Evolutionary conservation across 2,888 invertebrate species (phyloP).

Genomic region (Papilio protenor): DNA sequence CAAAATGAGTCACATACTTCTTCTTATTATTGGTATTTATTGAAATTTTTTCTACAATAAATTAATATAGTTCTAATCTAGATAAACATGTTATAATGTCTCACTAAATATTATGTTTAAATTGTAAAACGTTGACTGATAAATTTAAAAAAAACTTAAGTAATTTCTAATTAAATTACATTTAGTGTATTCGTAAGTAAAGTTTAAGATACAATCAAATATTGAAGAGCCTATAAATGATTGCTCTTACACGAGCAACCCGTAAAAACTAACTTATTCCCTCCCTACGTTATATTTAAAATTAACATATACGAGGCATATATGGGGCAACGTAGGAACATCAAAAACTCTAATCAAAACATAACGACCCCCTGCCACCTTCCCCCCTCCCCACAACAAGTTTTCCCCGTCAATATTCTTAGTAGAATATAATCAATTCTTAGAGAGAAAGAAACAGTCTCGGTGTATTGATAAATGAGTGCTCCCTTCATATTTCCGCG

Average conservation of each 20-base stretch:
- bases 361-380: slow-evolving; percentile 57
- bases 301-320: slow-evolving; percentile 39
- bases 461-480: slow-evolving; percentile 84
- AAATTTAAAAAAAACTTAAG: background rate
- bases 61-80: background rate
- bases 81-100: background rate
- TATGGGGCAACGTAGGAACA: slow-evolving; percentile 53
- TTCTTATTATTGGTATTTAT: background rate
- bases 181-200: background rate
- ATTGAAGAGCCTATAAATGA: slow-evolving; percentile 10
- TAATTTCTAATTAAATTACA: background rate
- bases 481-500: slow-evolving; percentile 83
- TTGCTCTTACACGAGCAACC: slow-evolving; percentile 13
- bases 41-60: background rate
- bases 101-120: background rate
- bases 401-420: slow-evolving; percentile 79
- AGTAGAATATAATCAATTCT: slow-evolving; percentile 84
- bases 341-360: slow-evolving; percentile 80
- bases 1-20: background rate
- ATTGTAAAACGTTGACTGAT: background rate
- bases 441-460: slow-evolving; percentile 82
- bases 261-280: slow-evolving; percentile 31
- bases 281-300: slow-evolving; percentile 36
- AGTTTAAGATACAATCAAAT: slow-evolving; percentile 1
- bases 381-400: slow-evolving; percentile 54